phyloP scores from a whole-genome alignment of 2,888 invertebrate genomes.

The Mythimna albipuncta region DNA sequence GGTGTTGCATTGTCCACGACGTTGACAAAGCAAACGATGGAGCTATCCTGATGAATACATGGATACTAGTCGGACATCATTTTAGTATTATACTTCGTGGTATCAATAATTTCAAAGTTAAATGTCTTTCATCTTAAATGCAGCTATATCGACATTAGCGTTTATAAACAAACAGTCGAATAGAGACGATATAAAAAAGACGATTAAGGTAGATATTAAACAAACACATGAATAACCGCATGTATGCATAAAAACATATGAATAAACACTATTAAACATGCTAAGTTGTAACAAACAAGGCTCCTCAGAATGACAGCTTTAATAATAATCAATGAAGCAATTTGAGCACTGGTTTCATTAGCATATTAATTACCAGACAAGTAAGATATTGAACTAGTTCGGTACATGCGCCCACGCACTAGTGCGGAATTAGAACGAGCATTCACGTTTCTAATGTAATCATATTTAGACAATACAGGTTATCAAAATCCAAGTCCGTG shows the following conservation, averaged over 20 bases:
- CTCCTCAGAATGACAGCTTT: not conserved
- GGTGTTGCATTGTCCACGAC: not conserved
- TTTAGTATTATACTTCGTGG: no score
- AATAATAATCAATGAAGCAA: slow-evolving; percentile 11
- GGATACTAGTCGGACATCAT: not conserved
- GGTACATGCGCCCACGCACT: slow-evolving; percentile 34
- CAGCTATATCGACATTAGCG: no score
- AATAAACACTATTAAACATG: no score
- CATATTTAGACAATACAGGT: not conserved
- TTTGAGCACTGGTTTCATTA: slow-evolving; percentile 20
- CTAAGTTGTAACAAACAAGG: not conserved
- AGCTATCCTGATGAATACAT: no score
- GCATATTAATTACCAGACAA: slow-evolving; percentile 51
- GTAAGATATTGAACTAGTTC: slow-evolving; percentile 32
- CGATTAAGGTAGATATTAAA: not conserved
- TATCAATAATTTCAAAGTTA: no score
- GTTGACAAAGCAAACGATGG: no score
- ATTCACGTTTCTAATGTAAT: not conserved
- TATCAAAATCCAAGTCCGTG: not conserved
- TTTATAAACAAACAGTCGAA: no score
- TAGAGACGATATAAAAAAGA: no score
- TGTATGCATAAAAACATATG: no score
- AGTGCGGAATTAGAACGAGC: slow-evolving; percentile 22
- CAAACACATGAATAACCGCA: not conserved
- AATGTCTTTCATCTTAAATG: no score